Base-by-base conservation (phyloP, 2,888 invertebrate species). In the Zhuqinia jingwanae region DNA sequence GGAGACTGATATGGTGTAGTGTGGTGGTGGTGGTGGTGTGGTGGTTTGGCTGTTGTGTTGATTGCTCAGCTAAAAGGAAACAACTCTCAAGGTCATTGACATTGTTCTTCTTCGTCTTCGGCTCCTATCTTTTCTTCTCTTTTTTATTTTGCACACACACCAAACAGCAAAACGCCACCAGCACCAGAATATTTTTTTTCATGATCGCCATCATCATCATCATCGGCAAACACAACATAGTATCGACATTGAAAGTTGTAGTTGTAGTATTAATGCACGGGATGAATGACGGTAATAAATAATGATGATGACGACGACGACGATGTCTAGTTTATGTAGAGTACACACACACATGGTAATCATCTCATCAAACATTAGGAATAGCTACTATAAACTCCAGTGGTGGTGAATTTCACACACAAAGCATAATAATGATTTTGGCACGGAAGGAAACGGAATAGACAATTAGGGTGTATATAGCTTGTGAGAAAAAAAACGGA, bases 41-140 rank as follows among this genome's bases (percentile, higher is more conserved):
- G 22, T 60, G 15, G n/a, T 60, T 30, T 63, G 63, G 10, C 22
- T 2, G 13, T n/a, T 15, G 63, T 36, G 22, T 10, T 60, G 60
- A 60, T 27, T 27, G 30, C n/a, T 75, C 75, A 53, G 47, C 47
- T 27, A 25, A 79, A 63, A 60, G 58, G 60, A 75, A 75, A 75
- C 30, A 56, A 8, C 53, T 75, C 25, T 84, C 83, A 84, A 84
- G 83, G 83, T 84, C 83, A 84, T 68, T 84, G 83, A 84, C 83
- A 76, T 77, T 63, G 20, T 77, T 45, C 20, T 20, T 47, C 42
- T 42, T 53, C 53, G 53, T 75, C n/a, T 20, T 56, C 75, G 75
- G 11, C 75, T 53, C 36, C 5, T 36, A 36, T 53, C 75, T 36
- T 75, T 36, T 20, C 36, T 68, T 20, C 22, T 27, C 42, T 42